Evolutionary conservation across 2,797 vertebrate species (phyloP).

Genomic region (Mus caroli): DNA sequence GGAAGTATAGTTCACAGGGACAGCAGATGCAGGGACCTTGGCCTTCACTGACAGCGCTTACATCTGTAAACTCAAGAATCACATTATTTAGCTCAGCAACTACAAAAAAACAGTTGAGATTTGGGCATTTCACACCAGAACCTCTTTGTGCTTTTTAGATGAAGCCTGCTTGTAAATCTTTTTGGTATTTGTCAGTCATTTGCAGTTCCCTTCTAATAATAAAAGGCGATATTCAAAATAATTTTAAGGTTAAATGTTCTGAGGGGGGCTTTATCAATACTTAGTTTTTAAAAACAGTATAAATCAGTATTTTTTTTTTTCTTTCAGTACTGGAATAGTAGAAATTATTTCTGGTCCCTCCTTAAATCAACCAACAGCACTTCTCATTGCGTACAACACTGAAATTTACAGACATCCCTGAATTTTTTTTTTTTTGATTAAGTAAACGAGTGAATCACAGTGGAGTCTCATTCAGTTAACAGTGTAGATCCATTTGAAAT

Average conservation of each 20-base stretch:
- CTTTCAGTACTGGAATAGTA: conserved; percentile 84
- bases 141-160: conserved; percentile 82
- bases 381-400: conserved; percentile 80
- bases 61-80: conserved; percentile 71
- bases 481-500: conserved; percentile 79
- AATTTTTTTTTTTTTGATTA: conserved; percentile 84
- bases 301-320: conserved; percentile 39
- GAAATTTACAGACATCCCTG: conserved; percentile 85
- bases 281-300: conserved; percentile 44
- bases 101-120: conserved; percentile 64
- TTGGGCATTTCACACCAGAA: conserved; percentile 63
- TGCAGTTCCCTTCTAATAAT: conserved; percentile 75
- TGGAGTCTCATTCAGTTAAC: conserved; percentile 87
- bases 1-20: conserved; percentile 62
- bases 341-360: conserved; percentile 86
- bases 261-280: conserved; percentile 40
- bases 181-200: conserved; percentile 80
- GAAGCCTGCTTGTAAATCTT: conserved; percentile 79
- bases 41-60: conserved; percentile 64
- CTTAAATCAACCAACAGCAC: conserved; percentile 83
- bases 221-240: conserved; percentile 75
- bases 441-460: conserved; percentile 89
- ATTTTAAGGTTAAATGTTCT: conserved; percentile 69
- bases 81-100: conserved; percentile 65
- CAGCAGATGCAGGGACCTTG: conserved; percentile 39